These are phyloP conservation scores for Xanthia togata DNA, from an alignment of 2,888 invertebrate genomes.

Conservation along the genomic window DNA sequence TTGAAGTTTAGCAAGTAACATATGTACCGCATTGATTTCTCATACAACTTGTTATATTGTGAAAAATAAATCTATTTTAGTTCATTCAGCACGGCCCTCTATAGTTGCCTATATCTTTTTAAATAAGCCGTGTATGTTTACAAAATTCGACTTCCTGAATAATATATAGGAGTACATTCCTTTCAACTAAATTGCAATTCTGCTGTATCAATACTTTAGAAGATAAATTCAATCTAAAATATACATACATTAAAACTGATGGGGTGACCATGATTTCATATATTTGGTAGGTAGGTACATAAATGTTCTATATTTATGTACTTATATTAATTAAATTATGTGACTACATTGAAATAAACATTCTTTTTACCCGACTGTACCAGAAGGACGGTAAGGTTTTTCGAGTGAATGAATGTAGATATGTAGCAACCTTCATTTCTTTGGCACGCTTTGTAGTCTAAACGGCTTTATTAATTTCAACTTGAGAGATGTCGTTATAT, in stretches of 20 bases:
- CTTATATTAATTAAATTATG: conserved; percentile 20
- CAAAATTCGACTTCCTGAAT: neutral
- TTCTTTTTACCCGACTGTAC: conserved; percentile 20
- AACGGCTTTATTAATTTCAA: conserved; percentile 19
- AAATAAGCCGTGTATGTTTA: neutral
- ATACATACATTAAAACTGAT: conserved; percentile 25
- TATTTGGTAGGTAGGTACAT: conserved; percentile 19
- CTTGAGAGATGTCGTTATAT: conserved; percentile 21
- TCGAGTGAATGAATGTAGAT: conserved; percentile 14
- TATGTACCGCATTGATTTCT: conserved; percentile 5
- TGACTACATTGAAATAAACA: conserved; percentile 19
- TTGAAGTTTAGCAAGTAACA: conserved; percentile 26
- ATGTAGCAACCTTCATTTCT: conserved; percentile 20
- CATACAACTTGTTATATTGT: conserved; percentile 21
- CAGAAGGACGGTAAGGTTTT: conserved; percentile 6
- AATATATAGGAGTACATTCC: conserved; percentile 34
- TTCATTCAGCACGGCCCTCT: conserved; percentile 4
- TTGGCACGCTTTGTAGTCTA: conserved; percentile 2
- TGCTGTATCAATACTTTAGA: conserved; percentile 29
- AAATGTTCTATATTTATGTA: conserved; percentile 20
- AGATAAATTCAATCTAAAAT: conserved; percentile 30
- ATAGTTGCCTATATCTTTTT: too few relatives aligned
- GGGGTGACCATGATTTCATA: conserved; percentile 19
- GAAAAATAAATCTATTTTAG: conserved; percentile 28
- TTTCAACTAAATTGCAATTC: conserved; percentile 33